These are phyloP conservation scores for Pagetopsis macropterus DNA, from an alignment of 2,797 vertebrate species.

Conservation along the genomic window DNA sequence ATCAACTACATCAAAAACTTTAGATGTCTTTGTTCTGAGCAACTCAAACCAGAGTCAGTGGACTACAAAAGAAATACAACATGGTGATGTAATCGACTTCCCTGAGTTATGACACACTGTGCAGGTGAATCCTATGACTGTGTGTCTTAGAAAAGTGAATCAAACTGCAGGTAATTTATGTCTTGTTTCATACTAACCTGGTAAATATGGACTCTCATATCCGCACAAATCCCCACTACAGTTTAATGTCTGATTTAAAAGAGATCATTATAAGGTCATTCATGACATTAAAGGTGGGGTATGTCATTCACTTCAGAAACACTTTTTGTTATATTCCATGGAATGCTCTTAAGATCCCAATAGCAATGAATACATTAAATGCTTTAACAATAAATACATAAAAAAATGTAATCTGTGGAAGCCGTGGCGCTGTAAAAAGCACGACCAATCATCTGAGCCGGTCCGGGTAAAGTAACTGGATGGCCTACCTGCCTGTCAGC, in stretches of 20 bases:
- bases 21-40: constrained; percentile 8
- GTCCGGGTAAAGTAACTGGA: too few species aligned
- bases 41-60: background rate
- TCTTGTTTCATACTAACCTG: constrained; percentile 5
- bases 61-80: background rate
- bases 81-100: background rate
- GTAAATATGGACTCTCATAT: constrained; percentile 24
- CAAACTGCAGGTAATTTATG: constrained; percentile 13
- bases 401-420: too few species aligned
- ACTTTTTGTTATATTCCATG: too few species aligned
- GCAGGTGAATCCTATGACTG: constrained; percentile 40
- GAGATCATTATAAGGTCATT: constrained; percentile 11
- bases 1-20: constrained; percentile 17
- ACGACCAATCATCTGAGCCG: too few species aligned
- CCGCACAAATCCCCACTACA: background rate
- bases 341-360: too few species aligned
- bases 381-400: too few species aligned
- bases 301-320: too few species aligned
- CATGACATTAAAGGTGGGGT: background rate
- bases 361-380: too few species aligned
- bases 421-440: too few species aligned
- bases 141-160: constrained; percentile 17
- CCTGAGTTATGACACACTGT: constrained; percentile 1
- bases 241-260: constrained; percentile 5
- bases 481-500: too few species aligned